Conservation (phyloP, 2,888 invertebrate species). For the Zele albiditarsus region DNA sequence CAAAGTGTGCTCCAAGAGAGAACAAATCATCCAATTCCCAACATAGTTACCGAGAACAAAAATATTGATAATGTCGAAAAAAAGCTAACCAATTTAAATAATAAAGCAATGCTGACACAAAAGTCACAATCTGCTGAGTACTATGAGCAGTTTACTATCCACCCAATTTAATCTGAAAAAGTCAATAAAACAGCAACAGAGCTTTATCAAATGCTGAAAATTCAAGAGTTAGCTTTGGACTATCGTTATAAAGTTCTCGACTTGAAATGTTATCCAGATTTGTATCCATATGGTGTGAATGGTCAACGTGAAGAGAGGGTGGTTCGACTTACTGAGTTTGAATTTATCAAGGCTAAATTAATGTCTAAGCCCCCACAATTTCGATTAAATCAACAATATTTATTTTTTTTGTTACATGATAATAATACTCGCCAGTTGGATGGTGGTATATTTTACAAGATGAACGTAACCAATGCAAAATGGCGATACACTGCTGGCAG, state of each 20-base stretch:
- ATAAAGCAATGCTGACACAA: slow-evolving; percentile 15
- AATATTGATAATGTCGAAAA: too few species aligned
- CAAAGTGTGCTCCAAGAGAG: not conserved
- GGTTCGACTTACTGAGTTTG: slow-evolving; percentile 44
- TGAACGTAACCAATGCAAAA: slow-evolving; percentile 53
- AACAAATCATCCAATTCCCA: too few species aligned
- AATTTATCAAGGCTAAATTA: slow-evolving; percentile 50
- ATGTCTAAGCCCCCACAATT: slow-evolving; percentile 52
- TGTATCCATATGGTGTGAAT: slow-evolving; percentile 48
- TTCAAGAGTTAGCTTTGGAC: slow-evolving; percentile 41
- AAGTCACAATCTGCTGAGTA: not conserved
- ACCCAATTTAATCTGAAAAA: slow-evolving; percentile 49
- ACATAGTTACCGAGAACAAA: too few species aligned
- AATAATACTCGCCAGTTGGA: not conserved
- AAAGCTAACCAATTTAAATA: too few species aligned
- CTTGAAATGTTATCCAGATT: slow-evolving; percentile 52
- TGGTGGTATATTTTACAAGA: not conserved
- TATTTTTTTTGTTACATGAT: slow-evolving; percentile 54
- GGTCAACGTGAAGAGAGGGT: slow-evolving; percentile 50
- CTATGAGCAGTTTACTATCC: slow-evolving; percentile 45
- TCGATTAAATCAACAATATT: slow-evolving; percentile 48
- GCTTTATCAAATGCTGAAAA: slow-evolving; percentile 49
- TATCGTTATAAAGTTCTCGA: slow-evolving; percentile 45
- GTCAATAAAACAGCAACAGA: slow-evolving; percentile 46
- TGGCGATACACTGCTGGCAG: slow-evolving; percentile 23